Evolutionary conservation across 2,888 invertebrate species (phyloP).

Genomic region (Apodemia duryi): DNA sequence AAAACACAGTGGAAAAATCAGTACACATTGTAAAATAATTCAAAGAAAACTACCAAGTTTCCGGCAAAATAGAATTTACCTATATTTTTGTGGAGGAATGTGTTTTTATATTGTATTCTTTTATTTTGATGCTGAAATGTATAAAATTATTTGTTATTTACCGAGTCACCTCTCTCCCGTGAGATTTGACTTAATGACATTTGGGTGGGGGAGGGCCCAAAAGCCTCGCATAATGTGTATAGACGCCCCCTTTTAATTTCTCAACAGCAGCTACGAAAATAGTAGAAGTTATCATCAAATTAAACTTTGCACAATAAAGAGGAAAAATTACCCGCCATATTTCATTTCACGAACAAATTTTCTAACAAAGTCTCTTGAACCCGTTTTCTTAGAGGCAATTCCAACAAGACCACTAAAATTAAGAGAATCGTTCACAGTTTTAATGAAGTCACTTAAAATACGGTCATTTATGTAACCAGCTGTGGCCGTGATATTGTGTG

Average conservation of each 20-base stretch:
- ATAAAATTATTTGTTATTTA: too few relatives aligned
- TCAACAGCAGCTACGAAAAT: neutral
- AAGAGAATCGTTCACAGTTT: conserved; percentile 13
- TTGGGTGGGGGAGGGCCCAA: too few relatives aligned
- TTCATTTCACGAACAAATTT: conserved; percentile 12
- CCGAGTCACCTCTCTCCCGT: too few relatives aligned
- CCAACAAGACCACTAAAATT: conserved; percentile 5
- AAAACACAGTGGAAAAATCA: too few relatives aligned
- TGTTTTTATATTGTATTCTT: too few relatives aligned
- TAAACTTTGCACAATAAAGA: conserved; percentile 12
- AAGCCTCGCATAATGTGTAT: too few relatives aligned
- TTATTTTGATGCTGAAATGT: too few relatives aligned
- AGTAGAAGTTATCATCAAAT: conserved; percentile 6
- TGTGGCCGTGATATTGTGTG: neutral
- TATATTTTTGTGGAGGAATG: too few relatives aligned
- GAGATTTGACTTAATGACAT: too few relatives aligned
- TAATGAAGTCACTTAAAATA: conserved; percentile 4
- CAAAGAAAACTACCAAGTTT: too few relatives aligned
- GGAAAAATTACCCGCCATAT: conserved; percentile 5
- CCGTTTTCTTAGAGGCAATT: conserved; percentile 8
- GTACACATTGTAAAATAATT: too few relatives aligned
- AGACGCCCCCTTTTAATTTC: neutral
- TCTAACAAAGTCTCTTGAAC: conserved; percentile 8
- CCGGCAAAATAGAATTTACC: too few relatives aligned
- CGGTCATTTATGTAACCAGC: neutral